Percentiles rank a stretch among this genome's conserved stretches.
phyloP scores from a whole-genome alignment of 1,140 invertebrate species.

The Drosophila arizonae region DNA sequence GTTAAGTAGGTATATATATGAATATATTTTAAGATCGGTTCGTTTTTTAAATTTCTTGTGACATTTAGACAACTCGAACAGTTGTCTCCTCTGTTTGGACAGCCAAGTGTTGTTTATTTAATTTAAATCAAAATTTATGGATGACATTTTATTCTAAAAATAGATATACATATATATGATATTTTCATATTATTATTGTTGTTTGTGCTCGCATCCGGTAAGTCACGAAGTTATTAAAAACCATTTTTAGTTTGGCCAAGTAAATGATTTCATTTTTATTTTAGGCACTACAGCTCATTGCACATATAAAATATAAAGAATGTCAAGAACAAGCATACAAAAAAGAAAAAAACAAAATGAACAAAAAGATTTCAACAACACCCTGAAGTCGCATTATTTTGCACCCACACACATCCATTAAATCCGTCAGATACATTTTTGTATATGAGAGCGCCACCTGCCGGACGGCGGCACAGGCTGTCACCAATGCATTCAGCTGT shows the following conservation, averaged over 20 bases:
- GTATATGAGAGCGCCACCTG: constrained; percentile 43
- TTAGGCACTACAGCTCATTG: constrained; percentile 68
- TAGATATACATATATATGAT: constrained; percentile 29
- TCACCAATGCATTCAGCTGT: constrained; percentile 44
- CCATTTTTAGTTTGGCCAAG: constrained; percentile 60
- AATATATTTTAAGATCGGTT: constrained; percentile 42
- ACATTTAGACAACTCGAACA: constrained; percentile 57
- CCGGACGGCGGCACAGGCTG: constrained; percentile 30
- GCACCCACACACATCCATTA: constrained; percentile 44
- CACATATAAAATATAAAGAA: constrained; percentile 27
- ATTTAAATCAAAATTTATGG: constrained; percentile 66
- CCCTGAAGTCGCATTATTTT: constrained; percentile 52
- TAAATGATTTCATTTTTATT: constrained; percentile 82
- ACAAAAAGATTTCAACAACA: constrained; percentile 37
- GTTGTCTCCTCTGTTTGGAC: constrained; percentile 51
- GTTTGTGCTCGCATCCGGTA: constrained; percentile 66
- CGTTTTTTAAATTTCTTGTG: constrained; percentile 26
- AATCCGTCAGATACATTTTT: constrained; percentile 50
- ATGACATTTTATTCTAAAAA: constrained; percentile 19
- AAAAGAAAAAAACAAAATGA: constrained; percentile 26
- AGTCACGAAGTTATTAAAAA: constrained; percentile 67
- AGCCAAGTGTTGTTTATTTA: constrained; percentile 71
- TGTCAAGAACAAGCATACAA: background rate
- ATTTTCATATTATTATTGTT: constrained; percentile 48
- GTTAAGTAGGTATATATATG: constrained; percentile 39